Evolutionary conservation across 2,113 vertebrate genomes (phyloP).

Genomic region (Cynoglossus semilaevis): DNA sequence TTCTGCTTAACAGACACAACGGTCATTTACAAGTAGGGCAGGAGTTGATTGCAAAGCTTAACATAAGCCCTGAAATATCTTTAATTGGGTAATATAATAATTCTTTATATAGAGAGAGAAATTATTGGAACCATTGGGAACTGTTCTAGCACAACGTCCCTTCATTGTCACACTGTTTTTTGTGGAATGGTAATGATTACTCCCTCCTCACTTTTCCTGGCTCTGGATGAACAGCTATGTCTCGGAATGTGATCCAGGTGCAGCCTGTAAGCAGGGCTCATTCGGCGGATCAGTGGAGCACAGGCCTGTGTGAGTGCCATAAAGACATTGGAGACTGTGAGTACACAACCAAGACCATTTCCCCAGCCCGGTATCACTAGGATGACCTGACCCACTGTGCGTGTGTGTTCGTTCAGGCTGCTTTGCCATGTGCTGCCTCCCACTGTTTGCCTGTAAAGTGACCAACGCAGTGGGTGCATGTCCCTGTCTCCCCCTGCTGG

Average conservation of each 20-base stretch:
- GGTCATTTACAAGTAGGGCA: too few relatives aligned
- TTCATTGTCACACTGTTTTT: neutral
- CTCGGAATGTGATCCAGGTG: slow-evolving; percentile 41
- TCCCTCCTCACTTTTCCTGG: neutral
- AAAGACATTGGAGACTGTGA: slow-evolving; percentile 72
- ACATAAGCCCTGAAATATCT: too few relatives aligned
- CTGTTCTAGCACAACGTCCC: too few relatives aligned
- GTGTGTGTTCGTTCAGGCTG: slow-evolving; percentile 59
- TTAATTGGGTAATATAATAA: too few relatives aligned
- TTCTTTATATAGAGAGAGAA: too few relatives aligned
- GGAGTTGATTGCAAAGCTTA: too few relatives aligned
- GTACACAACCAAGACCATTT: neutral
- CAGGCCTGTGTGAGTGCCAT: slow-evolving; percentile 73
- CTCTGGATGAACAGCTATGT: slow-evolving; percentile 15
- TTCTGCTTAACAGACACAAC: too few relatives aligned
- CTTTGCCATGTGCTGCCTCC: slow-evolving; percentile 75
- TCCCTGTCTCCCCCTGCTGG: slow-evolving; percentile 69
- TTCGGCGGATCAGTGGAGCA: slow-evolving; percentile 63
- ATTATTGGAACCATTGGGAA: too few relatives aligned
- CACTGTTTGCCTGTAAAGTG: slow-evolving; percentile 73
- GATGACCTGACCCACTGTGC: neutral
- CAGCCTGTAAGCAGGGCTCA: slow-evolving; percentile 42
- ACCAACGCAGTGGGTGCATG: slow-evolving; percentile 58
- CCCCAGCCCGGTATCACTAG: too few relatives aligned
- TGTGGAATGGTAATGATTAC: neutral